These are phyloP conservation scores for Macroteleia sp. DNA, from an alignment of 2,888 invertebrate species.

Conservation along the genomic window DNA sequence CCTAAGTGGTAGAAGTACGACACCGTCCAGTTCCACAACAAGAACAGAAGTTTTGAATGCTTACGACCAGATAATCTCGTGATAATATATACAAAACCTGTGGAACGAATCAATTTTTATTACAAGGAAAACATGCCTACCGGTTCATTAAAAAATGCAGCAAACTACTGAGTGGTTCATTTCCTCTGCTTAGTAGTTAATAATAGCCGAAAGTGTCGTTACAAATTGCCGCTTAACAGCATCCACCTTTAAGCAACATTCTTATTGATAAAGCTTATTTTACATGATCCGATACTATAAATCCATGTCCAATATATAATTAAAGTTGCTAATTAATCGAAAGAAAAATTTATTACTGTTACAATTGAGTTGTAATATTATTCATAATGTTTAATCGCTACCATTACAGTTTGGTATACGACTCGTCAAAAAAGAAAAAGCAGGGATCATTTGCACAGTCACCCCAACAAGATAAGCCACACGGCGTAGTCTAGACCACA, in stretches of 20 bases:
- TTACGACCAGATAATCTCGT: too few species aligned
- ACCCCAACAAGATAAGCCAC: constrained; percentile 37
- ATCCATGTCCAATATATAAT: too few species aligned
- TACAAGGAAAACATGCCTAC: too few species aligned
- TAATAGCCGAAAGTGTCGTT: background rate
- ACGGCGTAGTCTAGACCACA: constrained; percentile 37
- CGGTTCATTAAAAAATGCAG: too few species aligned
- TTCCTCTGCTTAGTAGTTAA: too few species aligned
- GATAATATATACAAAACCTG: too few species aligned
- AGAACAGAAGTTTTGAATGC: too few species aligned
- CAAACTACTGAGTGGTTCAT: too few species aligned
- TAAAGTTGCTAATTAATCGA: constrained; percentile 4
- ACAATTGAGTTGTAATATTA: background rate
- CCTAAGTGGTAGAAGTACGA: too few species aligned
- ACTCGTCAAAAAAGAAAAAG: constrained; percentile 17
- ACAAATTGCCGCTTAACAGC: constrained; percentile 18
- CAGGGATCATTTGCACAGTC: constrained; percentile 47
- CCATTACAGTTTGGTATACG: constrained; percentile 7
- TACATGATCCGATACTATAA: background rate
- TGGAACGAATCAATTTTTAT: too few species aligned
- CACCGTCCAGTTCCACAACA: too few species aligned
- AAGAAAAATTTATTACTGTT: background rate
- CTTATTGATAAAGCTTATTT: constrained; percentile 5
- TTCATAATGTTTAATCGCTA: constrained; percentile 35
- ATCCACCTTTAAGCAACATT: background rate